Base-by-base conservation (phyloP, 2,797 vertebrate genomes). In the Heterohyrax brucei region DNA sequence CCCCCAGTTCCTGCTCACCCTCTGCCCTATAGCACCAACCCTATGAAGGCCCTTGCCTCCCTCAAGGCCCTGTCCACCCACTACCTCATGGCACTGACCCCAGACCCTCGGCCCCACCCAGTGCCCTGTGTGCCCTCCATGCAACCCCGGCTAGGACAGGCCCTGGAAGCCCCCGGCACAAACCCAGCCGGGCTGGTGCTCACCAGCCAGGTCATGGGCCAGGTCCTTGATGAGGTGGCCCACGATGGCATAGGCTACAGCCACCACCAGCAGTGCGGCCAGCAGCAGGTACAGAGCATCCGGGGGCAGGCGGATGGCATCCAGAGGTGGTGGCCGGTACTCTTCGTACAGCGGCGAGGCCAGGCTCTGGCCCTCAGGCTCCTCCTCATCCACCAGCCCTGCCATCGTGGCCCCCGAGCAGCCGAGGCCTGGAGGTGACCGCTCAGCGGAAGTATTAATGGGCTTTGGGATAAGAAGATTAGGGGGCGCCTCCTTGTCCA, bases 141-240 rank as follows among this genome's bases (percentile, higher is more conserved):
- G 8, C 4, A 7, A 21, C 21, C 10, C 44, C 2, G 24, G 19
- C 24, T 10, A 21, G 0, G 5, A 30, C 21, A 6, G 46, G 28
- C 14, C 24, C 50, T 88, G 1, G 1, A 10, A 8, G 5, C 39
- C 8, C 16, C 85, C 73, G 2, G 39, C 77, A 6, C 22, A 1
- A 7, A 5, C 59, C 84, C 87, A 10, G 28, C 24, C 46, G 14
- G n/a, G 22, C 28, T 30, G 0, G 4, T 0, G 76, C 98, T 99
- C 97, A 99, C 99, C 99, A 0, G 99, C 99, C 0, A 98, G 97
- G 97, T 99, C 99, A 5, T 99, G 99, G 62, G 99, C 89, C 86
- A 99, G 99, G 98, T 99, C 99, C 95, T 99, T 99, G 98, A 99
- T 99, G 97, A 99, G 99, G 97, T 99, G 99, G 0, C 99, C 99